These are phyloP conservation scores for Myotis vivesi DNA, from an alignment of 2,797 vertebrate species.

Conservation along the genomic window DNA sequence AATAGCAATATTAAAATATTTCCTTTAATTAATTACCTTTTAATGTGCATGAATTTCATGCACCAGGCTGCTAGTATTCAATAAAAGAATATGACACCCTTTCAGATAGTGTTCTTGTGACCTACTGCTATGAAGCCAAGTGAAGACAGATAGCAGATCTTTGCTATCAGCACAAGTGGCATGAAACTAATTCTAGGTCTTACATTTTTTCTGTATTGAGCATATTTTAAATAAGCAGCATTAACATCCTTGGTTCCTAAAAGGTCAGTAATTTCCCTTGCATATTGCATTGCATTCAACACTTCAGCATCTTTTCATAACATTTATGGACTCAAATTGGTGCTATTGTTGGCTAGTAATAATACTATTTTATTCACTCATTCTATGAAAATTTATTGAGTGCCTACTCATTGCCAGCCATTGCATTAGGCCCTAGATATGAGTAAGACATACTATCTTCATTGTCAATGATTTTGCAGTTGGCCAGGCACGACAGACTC, in stretches of 20 bases:
- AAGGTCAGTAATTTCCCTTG: slow-evolving; percentile 7
- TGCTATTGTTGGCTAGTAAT: background rate
- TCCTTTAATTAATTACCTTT: too few species aligned
- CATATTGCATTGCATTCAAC: background rate
- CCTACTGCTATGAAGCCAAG: background rate
- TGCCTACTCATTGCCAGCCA: background rate
- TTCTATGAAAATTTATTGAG: background rate
- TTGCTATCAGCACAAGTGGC: accelerated
- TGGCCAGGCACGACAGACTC: background rate
- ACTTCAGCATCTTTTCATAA: slow-evolving; percentile 17
- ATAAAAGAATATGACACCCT: slow-evolving; percentile 52
- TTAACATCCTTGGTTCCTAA: slow-evolving; percentile 12
- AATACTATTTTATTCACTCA: slow-evolving; percentile 3
- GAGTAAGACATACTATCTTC: background rate
- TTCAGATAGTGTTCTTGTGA: background rate
- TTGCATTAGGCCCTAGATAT: background rate
- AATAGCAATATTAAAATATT: too few species aligned
- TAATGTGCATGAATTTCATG: too few species aligned
- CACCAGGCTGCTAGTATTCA: slow-evolving; percentile 1
- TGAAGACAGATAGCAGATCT: slow-evolving; percentile 29
- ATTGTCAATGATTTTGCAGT: background rate
- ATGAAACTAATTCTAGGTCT: background rate
- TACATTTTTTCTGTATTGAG: background rate
- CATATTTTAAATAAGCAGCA: background rate
- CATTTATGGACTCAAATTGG: background rate